These are phyloP conservation scores for Poicephalus meyeri DNA, from an alignment of 2,113 vertebrate genomes.

Conservation along the genomic window DNA sequence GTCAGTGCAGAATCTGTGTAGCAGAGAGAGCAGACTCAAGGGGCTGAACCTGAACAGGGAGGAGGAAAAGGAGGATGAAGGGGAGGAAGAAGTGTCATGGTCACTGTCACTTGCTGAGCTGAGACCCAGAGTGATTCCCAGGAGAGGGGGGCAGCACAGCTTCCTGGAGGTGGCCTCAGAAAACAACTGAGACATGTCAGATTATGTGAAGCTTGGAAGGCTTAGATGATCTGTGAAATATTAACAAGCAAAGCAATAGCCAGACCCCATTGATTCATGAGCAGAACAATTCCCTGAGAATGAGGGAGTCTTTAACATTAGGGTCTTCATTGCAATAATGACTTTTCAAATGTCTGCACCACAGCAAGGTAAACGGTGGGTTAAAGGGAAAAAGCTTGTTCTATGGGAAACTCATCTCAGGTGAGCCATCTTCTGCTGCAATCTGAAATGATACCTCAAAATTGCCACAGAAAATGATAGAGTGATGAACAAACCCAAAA, in stretches of 20 bases:
- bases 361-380: neutral
- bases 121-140: neutral
- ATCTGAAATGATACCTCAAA: neutral
- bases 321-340: neutral
- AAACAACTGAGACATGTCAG: neutral
- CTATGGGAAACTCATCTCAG: neutral
- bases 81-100: neutral
- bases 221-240: neutral
- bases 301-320: neutral
- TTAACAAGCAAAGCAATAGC: neutral
- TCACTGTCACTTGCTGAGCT: neutral
- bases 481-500: neutral
- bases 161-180: conserved; percentile 28
- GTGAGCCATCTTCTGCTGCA: neutral
- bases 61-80: neutral
- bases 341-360: neutral
- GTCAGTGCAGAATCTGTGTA: neutral
- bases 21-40: neutral
- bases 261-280: neutral
- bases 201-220: neutral
- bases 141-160: neutral
- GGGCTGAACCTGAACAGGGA: neutral
- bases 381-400: neutral
- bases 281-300: neutral
- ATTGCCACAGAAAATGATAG: neutral